Conservation (phyloP, 2,113 vertebrate genomes). For the Centropristis striata region DNA sequence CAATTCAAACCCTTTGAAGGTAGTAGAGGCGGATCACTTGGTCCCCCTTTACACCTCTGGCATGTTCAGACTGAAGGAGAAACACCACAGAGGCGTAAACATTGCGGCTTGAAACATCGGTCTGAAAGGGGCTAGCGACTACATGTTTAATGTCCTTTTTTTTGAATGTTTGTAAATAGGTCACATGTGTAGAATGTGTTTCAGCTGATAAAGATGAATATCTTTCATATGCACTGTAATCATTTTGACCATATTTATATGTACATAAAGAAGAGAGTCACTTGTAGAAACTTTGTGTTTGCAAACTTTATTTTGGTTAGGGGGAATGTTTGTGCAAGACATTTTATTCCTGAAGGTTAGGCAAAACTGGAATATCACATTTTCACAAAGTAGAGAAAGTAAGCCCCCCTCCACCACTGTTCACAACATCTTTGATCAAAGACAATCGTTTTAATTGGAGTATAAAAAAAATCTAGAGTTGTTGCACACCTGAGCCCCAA, state of each 20-base stretch:
- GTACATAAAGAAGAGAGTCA: constrained; percentile 13
- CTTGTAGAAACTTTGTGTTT: constrained; percentile 66
- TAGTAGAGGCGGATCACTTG: too few relatives aligned
- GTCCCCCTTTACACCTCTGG: too few relatives aligned
- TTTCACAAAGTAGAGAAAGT: constrained; percentile 79
- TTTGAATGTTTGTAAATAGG: too few relatives aligned
- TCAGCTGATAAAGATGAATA: too few relatives aligned
- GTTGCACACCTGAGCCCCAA: neutral
- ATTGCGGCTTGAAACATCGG: too few relatives aligned
- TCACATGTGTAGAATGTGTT: too few relatives aligned
- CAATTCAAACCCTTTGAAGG: too few relatives aligned
- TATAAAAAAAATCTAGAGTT: constrained; percentile 42
- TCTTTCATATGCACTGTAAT: too few relatives aligned
- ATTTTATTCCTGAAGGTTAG: constrained; percentile 83
- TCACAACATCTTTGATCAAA: constrained; percentile 45
- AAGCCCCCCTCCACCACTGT: constrained; percentile 56
- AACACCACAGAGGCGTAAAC: too few relatives aligned
- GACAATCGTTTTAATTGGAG: constrained; percentile 10
- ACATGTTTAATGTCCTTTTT: too few relatives aligned
- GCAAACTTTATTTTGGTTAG: constrained; percentile 88
- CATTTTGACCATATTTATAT: neutral
- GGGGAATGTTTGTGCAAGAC: constrained; percentile 88
- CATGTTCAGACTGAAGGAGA: too few relatives aligned
- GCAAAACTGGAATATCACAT: constrained; percentile 85
- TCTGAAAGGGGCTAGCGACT: too few relatives aligned